Evolutionary conservation across 2,888 invertebrate species (phyloP), one percentile per base, ranked within the genome.

Genomic region (Lissonota sp.): DNA sequence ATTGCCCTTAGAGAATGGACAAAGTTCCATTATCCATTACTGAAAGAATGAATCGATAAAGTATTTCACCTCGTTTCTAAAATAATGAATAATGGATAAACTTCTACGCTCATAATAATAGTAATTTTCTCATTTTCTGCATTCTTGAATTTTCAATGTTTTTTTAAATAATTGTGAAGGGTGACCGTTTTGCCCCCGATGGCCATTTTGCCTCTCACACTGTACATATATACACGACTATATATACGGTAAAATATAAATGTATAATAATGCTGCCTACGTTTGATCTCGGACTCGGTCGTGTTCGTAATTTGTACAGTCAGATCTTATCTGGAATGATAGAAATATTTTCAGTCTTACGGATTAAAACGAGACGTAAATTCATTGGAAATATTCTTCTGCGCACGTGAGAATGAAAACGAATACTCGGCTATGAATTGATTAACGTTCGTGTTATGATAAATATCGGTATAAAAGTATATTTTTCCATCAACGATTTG

Each of bases 261-360:
- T 5, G 37, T 40, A 55, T 57, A 26, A 55, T 16, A 62, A 67
- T 26, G 26, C 14, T 55, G 67, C 26, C 26, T 39, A 74, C 49
- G 72, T 80, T 26, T 72, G 72, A 76, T 62, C 71, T 57, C 60
- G 14, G 66, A 53, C 70, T 77, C 26, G 26, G 73, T 57, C 67
- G 69, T 77, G 77, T 77, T 70, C 77, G 77, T 77, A 80, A 80
- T 80, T 80, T 80, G 80, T 80, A 69, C 63, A 63, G 72, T 60
- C 63, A 73, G 80, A 80, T 80, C 67, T 72, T 55, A 80, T 80
- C 80, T 72, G 39, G 51, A 77, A 73, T 77, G 72, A 73, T 80
- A 73, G 77, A 80, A 77, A 77, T 80, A 77, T 69, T 80, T 77
- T 64, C 77, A 62, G 69, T 73, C 62, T 37, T 53, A 63, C 62